Evolutionary conservation across 2,797 vertebrate genomes (phyloP), one percentile per base, ranked within the genome.

Genomic region (Alosa sapidissima): DNA sequence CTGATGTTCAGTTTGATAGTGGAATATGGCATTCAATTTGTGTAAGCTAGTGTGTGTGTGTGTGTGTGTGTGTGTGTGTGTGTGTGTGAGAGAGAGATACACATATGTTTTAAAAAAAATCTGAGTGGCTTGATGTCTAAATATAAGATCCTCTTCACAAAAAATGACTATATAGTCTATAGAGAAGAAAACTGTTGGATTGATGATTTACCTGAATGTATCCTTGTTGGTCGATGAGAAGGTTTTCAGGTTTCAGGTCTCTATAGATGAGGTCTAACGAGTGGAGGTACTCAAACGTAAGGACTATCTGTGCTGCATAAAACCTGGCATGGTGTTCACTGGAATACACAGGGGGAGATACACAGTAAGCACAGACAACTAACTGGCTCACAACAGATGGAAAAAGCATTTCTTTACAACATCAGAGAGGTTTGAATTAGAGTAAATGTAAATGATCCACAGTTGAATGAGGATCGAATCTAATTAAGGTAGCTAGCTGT

Each of bases 251-350:
- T 93, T 99, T 99, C 92, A 99, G 96, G 96, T 99, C 98, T 97
- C 98, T 97, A 95, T 99, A 99, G 96, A 99, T 99, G 94, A 99
- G 98, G 96, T 99, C 98, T 96, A 99, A 93, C 84, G 97, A 98
- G 95, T 99, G 98, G 92, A 99, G 98, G 96, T 99, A 99, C 97
- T 99, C 98, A 90, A 99, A 99, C 65, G 98, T 99, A 93, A 99
- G 96, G 91, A 99, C 97, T 92, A 99, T 99, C 95, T 99, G 98
- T 95, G 98, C 98, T 95, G 98, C 98, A 95, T 99, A 99, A 96
- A 99, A 99, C 89, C 98, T 95, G 91, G 98, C 98, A 90, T 99
- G 98, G 88, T 97, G 94, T 95, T 99, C 98, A 95, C 98, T 99
- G 88, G 58, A 86, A 78, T 41, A 45, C 72, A 89, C 85, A 86